These are phyloP conservation scores for Erithacus rubecula DNA, from an alignment of 2,797 vertebrate species.

Conservation along the genomic window DNA sequence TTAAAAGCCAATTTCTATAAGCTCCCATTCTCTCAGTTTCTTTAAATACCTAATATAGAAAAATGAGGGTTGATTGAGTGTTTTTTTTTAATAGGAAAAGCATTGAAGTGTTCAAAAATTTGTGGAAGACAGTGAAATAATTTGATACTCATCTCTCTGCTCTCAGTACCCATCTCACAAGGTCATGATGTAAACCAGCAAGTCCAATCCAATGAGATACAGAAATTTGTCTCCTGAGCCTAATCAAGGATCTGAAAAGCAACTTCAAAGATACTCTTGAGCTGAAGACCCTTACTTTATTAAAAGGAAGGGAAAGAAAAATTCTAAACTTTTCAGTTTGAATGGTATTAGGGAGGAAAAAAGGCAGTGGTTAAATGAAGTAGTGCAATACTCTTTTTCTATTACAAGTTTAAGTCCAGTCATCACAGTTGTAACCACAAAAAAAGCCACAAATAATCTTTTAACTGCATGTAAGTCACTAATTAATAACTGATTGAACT, in stretches of 20 bases:
- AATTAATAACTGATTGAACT: neutral
- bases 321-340: neutral
- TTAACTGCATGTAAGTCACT: neutral
- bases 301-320: neutral
- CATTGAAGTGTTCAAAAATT: neutral
- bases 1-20: neutral
- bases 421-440: neutral
- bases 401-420: neutral
- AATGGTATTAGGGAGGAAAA: neutral
- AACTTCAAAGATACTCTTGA: constrained; percentile 6
- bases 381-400: neutral
- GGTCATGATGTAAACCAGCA: neutral
- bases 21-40: neutral
- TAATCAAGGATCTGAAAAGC: constrained; percentile 14
- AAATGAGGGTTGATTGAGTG: neutral
- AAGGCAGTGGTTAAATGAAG: neutral
- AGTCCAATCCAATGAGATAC: neutral
- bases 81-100: neutral
- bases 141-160: constrained; percentile 2
- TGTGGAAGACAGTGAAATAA: neutral
- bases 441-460: neutral
- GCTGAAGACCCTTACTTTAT: neutral
- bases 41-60: neutral
- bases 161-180: neutral
- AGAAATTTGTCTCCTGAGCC: neutral